Percentiles rank a stretch among this genome's conserved stretches.
These are phyloP conservation scores for Cebidichthys violaceus DNA, from an alignment of 2,113 vertebrate species.

Conservation along the genomic window DNA sequence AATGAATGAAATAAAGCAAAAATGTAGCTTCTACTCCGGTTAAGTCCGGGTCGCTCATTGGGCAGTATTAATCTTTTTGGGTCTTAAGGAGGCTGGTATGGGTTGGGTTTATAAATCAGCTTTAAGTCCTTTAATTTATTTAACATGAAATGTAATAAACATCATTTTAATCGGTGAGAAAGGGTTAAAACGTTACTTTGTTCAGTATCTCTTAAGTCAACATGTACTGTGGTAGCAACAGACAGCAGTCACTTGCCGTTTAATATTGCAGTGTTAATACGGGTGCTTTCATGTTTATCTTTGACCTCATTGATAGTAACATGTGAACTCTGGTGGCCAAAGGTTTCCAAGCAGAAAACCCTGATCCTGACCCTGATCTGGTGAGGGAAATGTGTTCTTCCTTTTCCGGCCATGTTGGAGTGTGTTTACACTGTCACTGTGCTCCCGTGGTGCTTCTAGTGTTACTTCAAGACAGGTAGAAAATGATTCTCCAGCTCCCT, in stretches of 20 bases:
- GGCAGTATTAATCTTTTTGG: background rate
- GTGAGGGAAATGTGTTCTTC: conserved; percentile 6
- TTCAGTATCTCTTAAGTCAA: background rate
- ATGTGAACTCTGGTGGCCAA: background rate
- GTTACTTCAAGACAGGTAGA: conserved; percentile 45
- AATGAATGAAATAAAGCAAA: background rate
- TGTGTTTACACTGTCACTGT: conserved; percentile 51
- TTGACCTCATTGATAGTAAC: background rate
- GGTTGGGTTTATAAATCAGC: background rate
- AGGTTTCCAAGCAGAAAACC: background rate
- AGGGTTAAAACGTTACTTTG: background rate
- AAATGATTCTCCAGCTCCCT: conserved; percentile 44
- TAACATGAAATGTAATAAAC: background rate
- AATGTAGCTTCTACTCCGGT: background rate
- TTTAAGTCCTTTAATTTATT: background rate
- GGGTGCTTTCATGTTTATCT: background rate
- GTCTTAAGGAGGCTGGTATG: background rate
- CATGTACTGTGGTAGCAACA: background rate
- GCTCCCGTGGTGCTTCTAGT: conserved; percentile 28
- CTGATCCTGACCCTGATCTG: conserved; percentile 14
- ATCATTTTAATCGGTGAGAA: background rate
- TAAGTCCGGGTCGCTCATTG: background rate
- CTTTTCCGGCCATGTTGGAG: conserved; percentile 29
- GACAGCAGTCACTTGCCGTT: background rate
- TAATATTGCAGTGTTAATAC: background rate